Conservation (phyloP, 2,113 vertebrate species). For the Phylloscopus trochiloides region DNA sequence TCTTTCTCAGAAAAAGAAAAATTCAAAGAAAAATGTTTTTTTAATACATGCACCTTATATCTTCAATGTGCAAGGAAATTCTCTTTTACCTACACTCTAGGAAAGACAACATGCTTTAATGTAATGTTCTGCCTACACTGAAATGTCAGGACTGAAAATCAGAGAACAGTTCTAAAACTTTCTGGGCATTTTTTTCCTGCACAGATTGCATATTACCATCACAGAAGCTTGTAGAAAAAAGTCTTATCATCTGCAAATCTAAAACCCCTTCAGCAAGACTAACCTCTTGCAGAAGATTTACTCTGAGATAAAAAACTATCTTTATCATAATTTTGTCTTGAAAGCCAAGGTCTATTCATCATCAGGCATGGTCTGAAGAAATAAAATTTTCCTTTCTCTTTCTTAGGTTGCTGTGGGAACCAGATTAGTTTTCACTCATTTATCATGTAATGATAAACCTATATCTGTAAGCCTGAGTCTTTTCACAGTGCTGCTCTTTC, state of each 20-base stretch:
- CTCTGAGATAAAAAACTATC: not conserved
- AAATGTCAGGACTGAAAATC: conserved; percentile 23
- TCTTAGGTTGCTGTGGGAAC: conserved; percentile 40
- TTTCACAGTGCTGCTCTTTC: not conserved
- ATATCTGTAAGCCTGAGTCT: not conserved
- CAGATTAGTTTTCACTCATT: conserved; percentile 46
- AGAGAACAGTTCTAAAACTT: not conserved
- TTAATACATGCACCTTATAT: not conserved
- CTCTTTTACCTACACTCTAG: not conserved
- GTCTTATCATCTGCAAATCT: conserved; percentile 7
- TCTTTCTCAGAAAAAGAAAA: not conserved
- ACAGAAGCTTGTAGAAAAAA: not conserved
- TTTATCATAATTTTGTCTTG: conserved; percentile 48
- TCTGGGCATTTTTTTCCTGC: not conserved
- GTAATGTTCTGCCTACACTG: conserved; percentile 5
- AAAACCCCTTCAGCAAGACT: conserved; percentile 2
- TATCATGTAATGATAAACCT: not conserved
- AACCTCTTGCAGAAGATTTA: not conserved
- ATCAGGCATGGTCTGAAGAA: conserved; percentile 48
- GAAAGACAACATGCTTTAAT: not conserved
- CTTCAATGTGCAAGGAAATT: not conserved
- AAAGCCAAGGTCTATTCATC: conserved; percentile 54
- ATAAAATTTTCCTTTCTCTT: conserved; percentile 53
- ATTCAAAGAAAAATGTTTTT: not conserved
- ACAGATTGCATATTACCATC: not conserved